These are phyloP conservation scores for Botia almorhae DNA, from an alignment of 2,797 vertebrate genomes.

Conservation along the genomic window DNA sequence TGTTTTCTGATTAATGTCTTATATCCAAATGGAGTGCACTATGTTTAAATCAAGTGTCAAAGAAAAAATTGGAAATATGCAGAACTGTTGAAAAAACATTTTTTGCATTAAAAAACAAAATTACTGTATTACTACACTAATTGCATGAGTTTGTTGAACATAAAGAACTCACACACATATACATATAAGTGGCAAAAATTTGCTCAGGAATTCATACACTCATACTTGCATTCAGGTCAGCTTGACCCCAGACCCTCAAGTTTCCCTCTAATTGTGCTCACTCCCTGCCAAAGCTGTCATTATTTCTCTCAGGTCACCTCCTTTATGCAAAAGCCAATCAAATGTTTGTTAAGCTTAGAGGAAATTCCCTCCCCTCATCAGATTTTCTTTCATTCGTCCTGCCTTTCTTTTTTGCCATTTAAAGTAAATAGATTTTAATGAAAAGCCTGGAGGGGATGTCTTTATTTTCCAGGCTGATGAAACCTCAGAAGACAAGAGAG, in stretches of 20 bases:
- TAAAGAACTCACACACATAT: slow-evolving; percentile 15
- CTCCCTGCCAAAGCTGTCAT: slow-evolving; percentile 56
- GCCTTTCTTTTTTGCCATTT: slow-evolving; percentile 65
- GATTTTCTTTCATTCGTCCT: slow-evolving; percentile 64
- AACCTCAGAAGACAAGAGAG: slow-evolving; percentile 68
- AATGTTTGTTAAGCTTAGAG: slow-evolving; percentile 69
- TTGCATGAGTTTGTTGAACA: not conserved
- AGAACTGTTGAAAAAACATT: not conserved
- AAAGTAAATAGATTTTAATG: slow-evolving; percentile 77
- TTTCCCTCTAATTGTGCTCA: slow-evolving; percentile 41
- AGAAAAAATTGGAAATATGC: not conserved
- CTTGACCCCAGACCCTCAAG: slow-evolving; percentile 52
- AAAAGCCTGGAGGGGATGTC: slow-evolving; percentile 69
- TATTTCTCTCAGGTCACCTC: slow-evolving; percentile 63
- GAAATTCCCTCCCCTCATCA: slow-evolving; percentile 68
- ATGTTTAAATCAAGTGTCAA: too few species aligned
- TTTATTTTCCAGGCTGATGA: slow-evolving; percentile 70
- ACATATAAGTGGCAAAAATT: not conserved
- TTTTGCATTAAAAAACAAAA: too few species aligned
- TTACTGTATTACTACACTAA: too few species aligned
- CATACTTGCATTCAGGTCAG: slow-evolving; percentile 47
- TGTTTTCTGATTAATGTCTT: not conserved
- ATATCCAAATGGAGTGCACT: too few species aligned
- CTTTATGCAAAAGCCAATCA: slow-evolving; percentile 65
- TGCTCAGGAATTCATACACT: slow-evolving; percentile 29